Conservation (phyloP, 2,113 vertebrate species). For the Podilymbus podiceps region DNA sequence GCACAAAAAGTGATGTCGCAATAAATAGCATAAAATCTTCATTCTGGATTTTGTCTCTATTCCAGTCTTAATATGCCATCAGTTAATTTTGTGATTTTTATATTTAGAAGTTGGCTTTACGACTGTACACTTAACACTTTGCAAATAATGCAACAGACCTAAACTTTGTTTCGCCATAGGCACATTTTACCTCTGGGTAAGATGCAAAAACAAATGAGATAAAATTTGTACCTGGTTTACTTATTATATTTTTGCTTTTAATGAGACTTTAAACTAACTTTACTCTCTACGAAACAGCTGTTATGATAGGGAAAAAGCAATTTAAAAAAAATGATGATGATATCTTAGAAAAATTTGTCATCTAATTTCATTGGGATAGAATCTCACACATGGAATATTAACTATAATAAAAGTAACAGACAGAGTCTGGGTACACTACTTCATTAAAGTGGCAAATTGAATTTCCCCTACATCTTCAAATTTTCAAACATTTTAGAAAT, state of each 20-base stretch:
- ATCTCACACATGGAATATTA: not conserved
- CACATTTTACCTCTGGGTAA: not conserved
- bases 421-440: not conserved
- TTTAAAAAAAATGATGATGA: not conserved
- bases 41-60: not conserved
- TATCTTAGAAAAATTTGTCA: not conserved
- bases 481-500: not conserved
- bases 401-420: not conserved
- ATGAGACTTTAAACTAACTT: not conserved
- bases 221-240: not conserved
- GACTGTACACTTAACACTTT: not conserved
- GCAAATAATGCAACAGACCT: not conserved
- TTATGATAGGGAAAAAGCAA: not conserved
- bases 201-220: not conserved
- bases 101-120: not conserved
- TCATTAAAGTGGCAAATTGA: not conserved
- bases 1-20: not conserved
- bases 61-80: not conserved
- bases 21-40: not conserved
- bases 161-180: not conserved
- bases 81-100: not conserved
- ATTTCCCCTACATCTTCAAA: not conserved
- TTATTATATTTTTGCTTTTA: not conserved
- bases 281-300: not conserved
- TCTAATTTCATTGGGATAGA: not conserved